Percentiles rank a stretch among this genome's conserved stretches.
Conservation (phyloP, 1,140 invertebrate species). For the Cotesia glomerata region DNA sequence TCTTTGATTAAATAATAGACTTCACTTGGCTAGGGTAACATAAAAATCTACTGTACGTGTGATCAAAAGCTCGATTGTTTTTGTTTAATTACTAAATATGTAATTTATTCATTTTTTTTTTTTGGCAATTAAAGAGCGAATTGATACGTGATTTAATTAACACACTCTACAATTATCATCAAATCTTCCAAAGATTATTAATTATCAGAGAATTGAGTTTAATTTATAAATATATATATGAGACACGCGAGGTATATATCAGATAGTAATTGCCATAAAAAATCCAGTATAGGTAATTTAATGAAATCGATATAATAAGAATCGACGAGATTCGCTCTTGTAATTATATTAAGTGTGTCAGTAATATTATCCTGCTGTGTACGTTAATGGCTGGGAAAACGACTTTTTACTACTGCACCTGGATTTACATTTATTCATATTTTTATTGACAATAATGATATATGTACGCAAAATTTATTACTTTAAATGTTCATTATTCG, state of each 20-base stretch:
- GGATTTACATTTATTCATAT: constrained; percentile 1
- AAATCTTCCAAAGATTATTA: background rate
- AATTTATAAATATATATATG: background rate
- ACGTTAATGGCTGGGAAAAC: background rate
- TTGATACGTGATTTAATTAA: background rate
- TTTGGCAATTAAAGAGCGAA: background rate
- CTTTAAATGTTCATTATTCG: background rate
- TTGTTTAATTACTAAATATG: background rate
- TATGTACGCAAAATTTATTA: background rate
- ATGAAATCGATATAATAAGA: background rate
- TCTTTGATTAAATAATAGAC: too few relatives aligned
- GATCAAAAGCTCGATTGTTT: too few relatives aligned
- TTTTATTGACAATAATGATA: constrained; percentile 11
- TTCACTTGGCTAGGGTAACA: too few relatives aligned
- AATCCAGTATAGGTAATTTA: background rate
- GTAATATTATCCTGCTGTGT: background rate
- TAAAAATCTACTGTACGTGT: too few relatives aligned
- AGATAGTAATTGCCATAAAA: background rate
- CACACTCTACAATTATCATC: background rate
- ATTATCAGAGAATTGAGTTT: background rate
- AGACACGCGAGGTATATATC: background rate
- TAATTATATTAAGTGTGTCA: constrained; percentile 2
- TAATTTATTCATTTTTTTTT: background rate
- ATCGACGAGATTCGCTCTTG: constrained; percentile 1
- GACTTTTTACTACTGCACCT: constrained; percentile 10